Conservation (phyloP, 2,113 vertebrate genomes). For the Rallus limicola region DNA sequence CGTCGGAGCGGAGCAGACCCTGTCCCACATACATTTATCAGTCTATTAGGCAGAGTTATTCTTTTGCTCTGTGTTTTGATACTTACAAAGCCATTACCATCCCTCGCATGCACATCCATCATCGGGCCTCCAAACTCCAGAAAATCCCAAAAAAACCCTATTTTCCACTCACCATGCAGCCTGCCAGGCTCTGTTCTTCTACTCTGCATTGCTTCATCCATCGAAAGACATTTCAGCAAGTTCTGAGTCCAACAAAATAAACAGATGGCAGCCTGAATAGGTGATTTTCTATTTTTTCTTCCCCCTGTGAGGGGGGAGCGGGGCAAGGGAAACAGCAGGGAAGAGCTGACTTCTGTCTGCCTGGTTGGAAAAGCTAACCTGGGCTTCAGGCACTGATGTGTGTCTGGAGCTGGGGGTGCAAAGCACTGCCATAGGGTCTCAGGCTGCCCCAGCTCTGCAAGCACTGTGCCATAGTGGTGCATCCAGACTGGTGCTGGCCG, state of each 20-base stretch:
- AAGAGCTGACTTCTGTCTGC: neutral
- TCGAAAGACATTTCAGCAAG: constrained; percentile 45
- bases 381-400: neutral
- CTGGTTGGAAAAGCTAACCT: neutral
- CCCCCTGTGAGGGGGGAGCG: neutral
- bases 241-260: neutral
- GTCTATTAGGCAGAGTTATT: constrained; percentile 26
- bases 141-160: neutral
- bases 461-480: neutral
- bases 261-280: constrained; percentile 38
- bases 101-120: constrained; percentile 52
- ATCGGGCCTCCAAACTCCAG: constrained; percentile 35
- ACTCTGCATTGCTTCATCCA: constrained; percentile 44
- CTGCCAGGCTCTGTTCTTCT: constrained; percentile 69
- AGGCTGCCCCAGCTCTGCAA: neutral
- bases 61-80: constrained; percentile 22
- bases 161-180: constrained; percentile 62
- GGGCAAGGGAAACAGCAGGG: neutral
- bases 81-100: constrained; percentile 62
- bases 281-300: constrained; percentile 1
- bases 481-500: fast-evolving
- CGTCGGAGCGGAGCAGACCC: neutral
- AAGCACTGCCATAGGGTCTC: fast-evolving
- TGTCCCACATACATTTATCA: constrained; percentile 13
- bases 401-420: fast-evolving